phyloP scores from a whole-genome alignment of 1,140 invertebrate genomes.

The Drosophila pachea region DNA sequence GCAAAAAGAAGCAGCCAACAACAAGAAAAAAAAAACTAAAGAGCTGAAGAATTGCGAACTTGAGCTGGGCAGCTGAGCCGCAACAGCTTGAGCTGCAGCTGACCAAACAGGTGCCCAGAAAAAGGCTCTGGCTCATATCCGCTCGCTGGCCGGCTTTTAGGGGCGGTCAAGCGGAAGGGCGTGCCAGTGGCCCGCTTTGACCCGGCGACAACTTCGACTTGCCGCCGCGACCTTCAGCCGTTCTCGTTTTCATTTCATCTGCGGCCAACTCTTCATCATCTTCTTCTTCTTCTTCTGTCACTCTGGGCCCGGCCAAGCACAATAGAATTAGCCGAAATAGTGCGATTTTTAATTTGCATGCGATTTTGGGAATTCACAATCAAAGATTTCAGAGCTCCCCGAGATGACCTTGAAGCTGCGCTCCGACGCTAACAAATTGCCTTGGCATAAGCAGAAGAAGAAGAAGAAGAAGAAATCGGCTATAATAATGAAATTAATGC shows the following conservation, averaged over 20 bases:
- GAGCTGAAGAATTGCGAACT: conserved; percentile 22
- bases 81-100: conserved; percentile 52
- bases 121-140: conserved; percentile 48
- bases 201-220: neutral
- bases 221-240: conserved; percentile 14
- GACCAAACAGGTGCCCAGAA: conserved; percentile 53
- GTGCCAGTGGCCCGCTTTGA: conserved; percentile 7
- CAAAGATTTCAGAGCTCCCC: neutral
- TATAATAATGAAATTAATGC: too few species aligned
- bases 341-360: conserved; percentile 33
- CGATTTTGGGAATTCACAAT: conserved; percentile 14
- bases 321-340: conserved; percentile 38
- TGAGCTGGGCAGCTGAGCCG: conserved; percentile 55
- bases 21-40: conserved; percentile 9
- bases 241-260: conserved; percentile 37
- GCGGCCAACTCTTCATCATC: neutral
- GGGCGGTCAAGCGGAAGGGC: conserved; percentile 52
- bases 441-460: too few species aligned
- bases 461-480: too few species aligned
- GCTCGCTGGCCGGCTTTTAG: conserved; percentile 27
- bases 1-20: neutral
- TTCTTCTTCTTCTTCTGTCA: too few species aligned
- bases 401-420: conserved; percentile 13
- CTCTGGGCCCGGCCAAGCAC: conserved; percentile 2
- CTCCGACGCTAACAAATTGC: too few species aligned